Conservation (phyloP, 2,888 invertebrate species). For the Julus scandinavius region DNA sequence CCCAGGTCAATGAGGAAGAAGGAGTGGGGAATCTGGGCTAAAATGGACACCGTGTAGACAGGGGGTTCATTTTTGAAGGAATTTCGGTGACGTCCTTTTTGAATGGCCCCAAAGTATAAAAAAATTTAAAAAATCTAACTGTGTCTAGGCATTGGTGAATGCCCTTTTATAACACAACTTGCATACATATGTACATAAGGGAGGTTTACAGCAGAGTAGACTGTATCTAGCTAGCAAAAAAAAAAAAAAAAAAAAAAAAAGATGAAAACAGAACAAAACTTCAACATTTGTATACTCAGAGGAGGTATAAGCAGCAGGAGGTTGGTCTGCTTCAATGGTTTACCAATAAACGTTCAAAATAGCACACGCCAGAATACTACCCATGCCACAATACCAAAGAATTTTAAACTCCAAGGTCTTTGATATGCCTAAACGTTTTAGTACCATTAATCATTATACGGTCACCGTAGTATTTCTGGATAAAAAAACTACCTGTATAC, state of each 20-base stretch:
- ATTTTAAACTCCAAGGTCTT: background rate
- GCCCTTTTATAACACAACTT: background rate
- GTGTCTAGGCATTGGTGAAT: background rate
- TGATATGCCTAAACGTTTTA: background rate
- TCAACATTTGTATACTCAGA: background rate
- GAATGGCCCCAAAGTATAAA: too few relatives aligned
- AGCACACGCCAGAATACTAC: background rate
- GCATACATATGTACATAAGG: background rate
- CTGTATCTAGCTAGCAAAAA: background rate
- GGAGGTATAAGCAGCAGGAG: conserved; percentile 23
- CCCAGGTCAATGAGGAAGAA: too few relatives aligned
- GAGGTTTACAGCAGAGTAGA: background rate
- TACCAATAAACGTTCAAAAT: background rate
- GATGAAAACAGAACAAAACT: background rate
- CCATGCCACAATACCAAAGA: background rate
- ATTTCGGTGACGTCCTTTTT: too few relatives aligned
- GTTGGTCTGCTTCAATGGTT: background rate
- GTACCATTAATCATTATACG: background rate
- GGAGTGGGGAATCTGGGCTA: too few relatives aligned
- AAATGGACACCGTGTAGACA: too few relatives aligned
- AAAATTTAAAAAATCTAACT: too few relatives aligned
- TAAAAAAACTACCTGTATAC: background rate
- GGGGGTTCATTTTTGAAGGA: too few relatives aligned
- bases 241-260: background rate
- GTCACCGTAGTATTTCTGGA: background rate